Evolutionary conservation across 1,140 invertebrate genomes (phyloP), one percentile per base, ranked within the genome.

Genomic region (Rhizoglyphus robini): DNA sequence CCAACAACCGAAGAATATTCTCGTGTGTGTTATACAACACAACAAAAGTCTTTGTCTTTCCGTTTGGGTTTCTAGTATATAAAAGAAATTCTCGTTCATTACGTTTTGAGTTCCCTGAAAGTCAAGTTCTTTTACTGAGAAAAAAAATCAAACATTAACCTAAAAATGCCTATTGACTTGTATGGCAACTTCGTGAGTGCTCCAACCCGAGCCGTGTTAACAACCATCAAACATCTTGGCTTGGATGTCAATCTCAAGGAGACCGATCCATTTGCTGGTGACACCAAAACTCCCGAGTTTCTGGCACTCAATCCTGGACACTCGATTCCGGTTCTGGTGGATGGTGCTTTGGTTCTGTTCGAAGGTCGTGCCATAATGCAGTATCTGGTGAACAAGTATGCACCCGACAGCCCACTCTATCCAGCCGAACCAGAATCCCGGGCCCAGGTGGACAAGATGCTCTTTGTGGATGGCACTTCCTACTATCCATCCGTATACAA

Each of bases 281-380:
- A 88, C 69, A 81, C 86, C 47, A 70, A 84, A 70, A 84, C 79
- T 41, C 81, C 84, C 2, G 83, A 86, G 70, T 88, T 82, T 74
- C 46, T 85, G 4, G 84, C 88, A 82, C 76, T 86, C 59, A 86
- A 86, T 76, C 83, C 83, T 13, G 80, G 83, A 71, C 83, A 85
- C 65, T 83, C 82, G 1, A 78, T 86, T 66, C 84, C 85, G 3
- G 83, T 83, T 1, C 74, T 86, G 64, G 82, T 83, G 70, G 83
- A 84, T 68, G 78, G 81, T 69, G 84, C 80, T 29, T 83, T 81
- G 47, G 76, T 80, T 67, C 66, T 86, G 27, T 80, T 79, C 79
- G 84, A 86, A 76, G 61, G 63, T 63, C 66, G 69, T 29, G 69
- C 69, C n/a, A 70, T 70, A 47, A 13, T 69, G 4, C 23, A 18